These are phyloP conservation scores for Imbricaverruca yamaguchii DNA, from an alignment of 2,888 invertebrate species.

Conservation along the genomic window DNA sequence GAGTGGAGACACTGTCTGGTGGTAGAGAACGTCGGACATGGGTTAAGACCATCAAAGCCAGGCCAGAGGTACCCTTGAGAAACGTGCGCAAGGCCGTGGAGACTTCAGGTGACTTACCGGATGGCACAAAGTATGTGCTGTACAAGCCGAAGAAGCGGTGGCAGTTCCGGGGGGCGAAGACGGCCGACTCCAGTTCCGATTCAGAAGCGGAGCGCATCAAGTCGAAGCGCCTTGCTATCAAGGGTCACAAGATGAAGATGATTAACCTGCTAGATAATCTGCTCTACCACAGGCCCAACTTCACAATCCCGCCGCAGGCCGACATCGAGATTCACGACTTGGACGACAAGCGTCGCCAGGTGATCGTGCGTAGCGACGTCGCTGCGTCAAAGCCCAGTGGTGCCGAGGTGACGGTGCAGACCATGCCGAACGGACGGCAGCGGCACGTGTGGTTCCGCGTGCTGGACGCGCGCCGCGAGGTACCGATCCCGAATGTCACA, in stretches of 20 bases:
- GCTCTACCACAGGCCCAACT: conserved; percentile 3
- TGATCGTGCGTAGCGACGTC: neutral
- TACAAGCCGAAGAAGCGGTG: neutral
- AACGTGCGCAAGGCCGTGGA: conserved; percentile 4
- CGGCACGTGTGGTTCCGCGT: neutral
- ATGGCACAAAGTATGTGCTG: neutral
- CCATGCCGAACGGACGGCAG: neutral
- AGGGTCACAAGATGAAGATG: conserved; percentile 10
- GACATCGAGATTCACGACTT: conserved; percentile 8
- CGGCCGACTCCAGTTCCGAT: neutral
- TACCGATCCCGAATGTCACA: neutral
- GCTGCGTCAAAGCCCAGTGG: neutral
- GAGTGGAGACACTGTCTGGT: neutral
- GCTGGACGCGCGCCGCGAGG: neutral
- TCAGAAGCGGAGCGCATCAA: neutral
- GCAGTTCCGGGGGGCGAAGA: neutral
- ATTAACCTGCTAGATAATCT: neutral
- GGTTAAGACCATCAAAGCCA: neutral
- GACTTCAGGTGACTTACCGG: neutral
- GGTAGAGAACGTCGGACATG: neutral
- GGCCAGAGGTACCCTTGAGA: neutral
- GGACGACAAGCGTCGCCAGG: neutral
- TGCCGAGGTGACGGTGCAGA: neutral
- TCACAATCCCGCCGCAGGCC: neutral
- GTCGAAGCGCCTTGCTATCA: neutral